A percentile compares a stretch with the other conserved stretches of the same genome.
Evolutionary conservation across 1,140 invertebrate species (phyloP).

Genomic region (Sarcophaga bullata): DNA sequence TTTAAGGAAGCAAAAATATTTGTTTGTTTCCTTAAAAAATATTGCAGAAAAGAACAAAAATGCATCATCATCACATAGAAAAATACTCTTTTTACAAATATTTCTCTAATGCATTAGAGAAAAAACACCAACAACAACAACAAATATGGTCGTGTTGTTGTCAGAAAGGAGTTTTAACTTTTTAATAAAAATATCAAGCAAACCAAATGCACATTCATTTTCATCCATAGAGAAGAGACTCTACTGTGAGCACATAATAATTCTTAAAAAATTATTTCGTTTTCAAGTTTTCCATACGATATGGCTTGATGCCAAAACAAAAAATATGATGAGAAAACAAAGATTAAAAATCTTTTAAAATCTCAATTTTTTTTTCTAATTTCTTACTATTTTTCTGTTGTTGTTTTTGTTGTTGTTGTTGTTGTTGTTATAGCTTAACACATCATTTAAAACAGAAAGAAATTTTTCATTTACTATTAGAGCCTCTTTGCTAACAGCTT

Average conservation of each 20-base stretch:
- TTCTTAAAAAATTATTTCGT: neutral
- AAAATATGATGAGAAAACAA: neutral
- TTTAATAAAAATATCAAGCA: too few relatives aligned
- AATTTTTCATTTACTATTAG: too few relatives aligned
- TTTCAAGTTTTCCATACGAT: too few relatives aligned
- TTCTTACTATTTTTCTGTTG: neutral
- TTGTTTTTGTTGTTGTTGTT: neutral
- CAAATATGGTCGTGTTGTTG: too few relatives aligned
- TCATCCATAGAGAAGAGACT: neutral
- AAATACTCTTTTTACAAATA: too few relatives aligned
- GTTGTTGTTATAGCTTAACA: neutral
- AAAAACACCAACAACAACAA: too few relatives aligned
- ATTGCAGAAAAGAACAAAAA: too few relatives aligned
- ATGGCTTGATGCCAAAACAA: slow-evolving; percentile 4
- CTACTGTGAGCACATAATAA: neutral
- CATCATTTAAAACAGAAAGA: neutral
- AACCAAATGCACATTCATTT: neutral
- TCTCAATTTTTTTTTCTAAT: neutral
- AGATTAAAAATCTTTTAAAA: slow-evolving; percentile 22
- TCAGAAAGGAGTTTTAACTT: too few relatives aligned
- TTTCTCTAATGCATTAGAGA: too few relatives aligned
- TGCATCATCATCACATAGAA: too few relatives aligned
- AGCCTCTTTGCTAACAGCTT: too few relatives aligned
- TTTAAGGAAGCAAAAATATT: slow-evolving; percentile 1
- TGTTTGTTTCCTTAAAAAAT: neutral